Evolutionary conservation across 2,888 invertebrate species (phyloP), one percentile per base, ranked within the genome.

Genomic region (Osmoderma eremita): DNA sequence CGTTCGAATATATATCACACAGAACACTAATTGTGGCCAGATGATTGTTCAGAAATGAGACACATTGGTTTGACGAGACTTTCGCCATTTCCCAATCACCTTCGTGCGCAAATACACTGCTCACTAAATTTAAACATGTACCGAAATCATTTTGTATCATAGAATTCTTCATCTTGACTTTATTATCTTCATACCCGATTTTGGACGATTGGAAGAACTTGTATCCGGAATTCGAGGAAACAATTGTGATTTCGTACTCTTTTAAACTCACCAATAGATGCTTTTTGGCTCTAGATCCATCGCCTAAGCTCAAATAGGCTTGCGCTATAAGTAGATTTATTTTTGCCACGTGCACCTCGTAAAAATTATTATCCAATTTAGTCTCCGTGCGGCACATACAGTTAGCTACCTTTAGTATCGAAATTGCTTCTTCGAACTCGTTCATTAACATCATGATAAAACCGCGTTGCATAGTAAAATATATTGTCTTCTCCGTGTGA

Each of bases 1-100:
- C 83, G 61, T 83, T 84, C 36, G 82, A 79, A 69, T 85, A 86
- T 1, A 83, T 79, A 65, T 85, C 84, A 68, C 84, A 85, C 30
- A 84, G 75, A 70, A 85, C 82, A 12, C 81, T 75, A 12, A 84
- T 73, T 56, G 79, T 73, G 77, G 72, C 84, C 81, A 69, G 83
- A 75, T 13, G 81, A 77, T 69, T 78, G 80, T 72, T 83, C 81
- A 51, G 81, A 75, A 70, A 83, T 73, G 71, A 80, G 72, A 73
- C 67, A 10, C 65, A 65, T 39, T 65, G 65, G 39, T 48, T 41
- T 2, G 56, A 65, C 2, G 65, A 56, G 18, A 65, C 22, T 24
- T 49, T 65, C 0, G 81, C 79, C 3, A 78, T 58, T 3, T 70
- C 54, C 75, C 76, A 79, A n/a, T 77, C 67, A 1, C 71, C 79